Percentiles rank a stretch among this genome's conserved stretches.
Evolutionary conservation across 2,797 vertebrate genomes (phyloP).

Genomic region (Enteromius argenteus): DNA sequence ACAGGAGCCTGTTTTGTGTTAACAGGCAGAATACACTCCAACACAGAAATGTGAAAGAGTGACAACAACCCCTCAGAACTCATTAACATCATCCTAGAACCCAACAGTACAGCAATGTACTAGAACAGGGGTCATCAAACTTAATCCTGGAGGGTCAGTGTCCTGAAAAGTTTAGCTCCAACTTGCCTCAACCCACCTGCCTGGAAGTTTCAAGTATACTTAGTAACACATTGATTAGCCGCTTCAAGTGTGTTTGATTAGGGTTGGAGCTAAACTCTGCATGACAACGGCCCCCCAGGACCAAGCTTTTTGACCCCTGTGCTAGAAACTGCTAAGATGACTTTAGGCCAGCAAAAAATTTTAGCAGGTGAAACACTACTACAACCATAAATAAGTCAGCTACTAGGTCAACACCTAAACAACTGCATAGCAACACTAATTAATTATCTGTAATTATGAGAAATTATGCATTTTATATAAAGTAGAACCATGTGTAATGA

Average conservation of each 20-base stretch:
- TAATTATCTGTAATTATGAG: neutral
- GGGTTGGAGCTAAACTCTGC: too few species aligned
- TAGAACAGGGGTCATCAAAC: neutral
- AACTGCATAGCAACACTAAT: neutral
- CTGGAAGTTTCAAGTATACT: too few species aligned
- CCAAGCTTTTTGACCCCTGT: too few species aligned
- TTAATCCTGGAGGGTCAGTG: too few species aligned
- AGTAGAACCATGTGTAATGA: neutral
- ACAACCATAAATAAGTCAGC: neutral
- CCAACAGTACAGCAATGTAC: neutral
- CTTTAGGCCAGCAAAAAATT: neutral
- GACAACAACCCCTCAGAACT: neutral
- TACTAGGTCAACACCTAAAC: neutral
- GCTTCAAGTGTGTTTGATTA: too few species aligned
- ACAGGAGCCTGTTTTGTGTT: constrained; percentile 6
- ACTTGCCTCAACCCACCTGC: too few species aligned
- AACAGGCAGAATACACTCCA: neutral
- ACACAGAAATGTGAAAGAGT: neutral
- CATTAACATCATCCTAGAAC: neutral
- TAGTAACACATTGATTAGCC: too few species aligned
- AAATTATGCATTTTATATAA: neutral
- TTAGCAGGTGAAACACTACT: neutral
- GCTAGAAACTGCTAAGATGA: neutral
- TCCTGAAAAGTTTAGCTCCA: too few species aligned
- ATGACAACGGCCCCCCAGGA: too few species aligned